Base-by-base conservation (phyloP, 2,888 invertebrate genomes). In the Meganola albula region DNA sequence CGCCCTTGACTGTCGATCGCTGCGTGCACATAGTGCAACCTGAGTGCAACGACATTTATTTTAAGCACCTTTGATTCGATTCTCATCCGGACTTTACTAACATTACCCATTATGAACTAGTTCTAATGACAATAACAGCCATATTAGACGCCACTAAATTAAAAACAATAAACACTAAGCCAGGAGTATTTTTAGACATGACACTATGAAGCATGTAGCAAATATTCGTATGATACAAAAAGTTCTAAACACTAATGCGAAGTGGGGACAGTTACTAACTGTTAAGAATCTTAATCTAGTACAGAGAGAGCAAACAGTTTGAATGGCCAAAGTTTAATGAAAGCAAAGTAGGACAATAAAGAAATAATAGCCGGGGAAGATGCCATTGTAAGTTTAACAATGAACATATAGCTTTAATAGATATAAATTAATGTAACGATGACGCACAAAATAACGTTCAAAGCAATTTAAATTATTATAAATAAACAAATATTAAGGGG, bases 1-100 rank as follows among this genome's bases (percentile, higher is more conserved):
- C 62, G 79, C 74, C 79, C 80, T 79, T 80, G 76, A 77, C 74
- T 76, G 53, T 36, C 52, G 38, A n/a, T n/a, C 40, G 39, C 57
- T 57, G 71, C 63, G 64, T 66, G 57, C 49, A 53, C 34, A 31
- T 53, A 61, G 80, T 66, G 67, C 78, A 75, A 69, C 69, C 34
- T 31, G 54, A 61, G 80, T 66, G 67, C 78, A 75, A 69, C 69
- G 79, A 75, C 76, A 53, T 42, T 43, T 40, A 45, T 36, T 45
- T 27, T 32, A 35, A 38, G 28, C 24, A 45, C 37, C 32, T 38
- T 31, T 37, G 41, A 40, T 34, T 38, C 27, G 37, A 53, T 38
- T 7, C 32, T 34, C 28, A 40, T 41, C 35, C 29, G 28, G 11
- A 40, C 18, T 28, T 41, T 34, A 48, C 54, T 31, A 48, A 40